Evolutionary conservation across 2,888 invertebrate species (phyloP).

Genomic region (Drosophila pseudotalamancana): DNA sequence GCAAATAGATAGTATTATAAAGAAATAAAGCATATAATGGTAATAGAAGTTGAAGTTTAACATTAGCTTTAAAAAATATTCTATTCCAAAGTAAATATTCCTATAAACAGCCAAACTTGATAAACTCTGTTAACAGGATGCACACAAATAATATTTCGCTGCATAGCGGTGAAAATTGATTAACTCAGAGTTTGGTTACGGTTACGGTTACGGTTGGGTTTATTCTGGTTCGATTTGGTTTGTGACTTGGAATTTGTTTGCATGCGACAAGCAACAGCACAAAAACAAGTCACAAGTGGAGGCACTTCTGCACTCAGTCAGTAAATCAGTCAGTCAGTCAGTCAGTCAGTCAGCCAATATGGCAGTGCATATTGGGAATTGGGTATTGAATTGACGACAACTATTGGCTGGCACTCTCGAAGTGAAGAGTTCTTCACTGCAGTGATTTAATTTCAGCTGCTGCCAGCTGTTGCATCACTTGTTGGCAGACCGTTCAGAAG

Average conservation of each 20-base stretch:
- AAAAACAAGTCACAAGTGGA: not conserved
- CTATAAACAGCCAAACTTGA: not conserved
- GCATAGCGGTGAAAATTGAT: constrained; percentile 1
- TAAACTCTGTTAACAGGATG: not conserved
- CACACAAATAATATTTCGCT: not conserved
- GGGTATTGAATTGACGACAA: constrained; percentile 39
- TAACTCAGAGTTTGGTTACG: not conserved
- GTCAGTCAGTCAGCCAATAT: constrained; percentile 19
- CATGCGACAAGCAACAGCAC: constrained; percentile 18
- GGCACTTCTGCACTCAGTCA: constrained; percentile 8
- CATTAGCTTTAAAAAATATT: too few relatives aligned
- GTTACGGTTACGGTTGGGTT: constrained; percentile 12
- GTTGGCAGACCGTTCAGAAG: constrained; percentile 28
- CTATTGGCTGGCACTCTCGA: constrained; percentile 31
- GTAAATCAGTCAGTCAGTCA: not conserved
- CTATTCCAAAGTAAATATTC: too few relatives aligned
- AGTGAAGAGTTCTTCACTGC: constrained; percentile 35
- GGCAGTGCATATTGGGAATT: constrained; percentile 29
- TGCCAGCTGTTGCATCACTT: constrained; percentile 65
- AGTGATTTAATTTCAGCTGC: constrained; percentile 44
- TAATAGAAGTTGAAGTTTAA: too few relatives aligned
- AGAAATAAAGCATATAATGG: too few relatives aligned
- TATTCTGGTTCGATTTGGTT: constrained; percentile 16
- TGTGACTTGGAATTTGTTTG: constrained; percentile 13
- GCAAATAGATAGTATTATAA: not conserved